phyloP scores from a whole-genome alignment of 2,888 invertebrate species.

The Syrista parreyssii region DNA sequence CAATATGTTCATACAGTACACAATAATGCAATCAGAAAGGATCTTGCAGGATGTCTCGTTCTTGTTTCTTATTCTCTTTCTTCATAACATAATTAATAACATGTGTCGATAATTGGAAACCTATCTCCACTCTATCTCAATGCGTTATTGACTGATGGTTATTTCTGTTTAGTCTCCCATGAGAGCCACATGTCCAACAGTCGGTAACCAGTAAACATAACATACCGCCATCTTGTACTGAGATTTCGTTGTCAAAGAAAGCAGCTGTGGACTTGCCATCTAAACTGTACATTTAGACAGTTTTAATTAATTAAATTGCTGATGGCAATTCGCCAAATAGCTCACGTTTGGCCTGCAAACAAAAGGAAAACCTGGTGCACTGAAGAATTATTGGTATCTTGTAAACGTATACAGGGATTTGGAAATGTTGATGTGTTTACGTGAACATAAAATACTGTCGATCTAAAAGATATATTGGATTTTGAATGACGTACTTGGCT shows the following conservation, averaged over 20 bases:
- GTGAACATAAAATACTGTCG: background rate
- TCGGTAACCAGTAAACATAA: background rate
- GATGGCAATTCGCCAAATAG: slow-evolving; percentile 3
- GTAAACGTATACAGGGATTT: background rate
- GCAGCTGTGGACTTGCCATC: background rate
- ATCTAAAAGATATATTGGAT: slow-evolving; percentile 12
- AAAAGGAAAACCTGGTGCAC: background rate
- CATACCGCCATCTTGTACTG: background rate
- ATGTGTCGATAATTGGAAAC: background rate
- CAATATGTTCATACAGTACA: too few relatives aligned
- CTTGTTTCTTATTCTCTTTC: background rate
- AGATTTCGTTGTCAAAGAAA: background rate
- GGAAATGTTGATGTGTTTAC: background rate
- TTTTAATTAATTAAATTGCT: slow-evolving; percentile 9
- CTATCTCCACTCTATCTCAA: too few relatives aligned
- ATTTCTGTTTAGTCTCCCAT: background rate
- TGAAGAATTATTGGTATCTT: background rate
- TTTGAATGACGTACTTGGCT: slow-evolving; percentile 16
- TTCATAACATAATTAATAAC: background rate
- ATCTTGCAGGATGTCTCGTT: background rate
- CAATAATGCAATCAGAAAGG: background rate
- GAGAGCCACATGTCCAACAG: background rate
- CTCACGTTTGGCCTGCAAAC: slow-evolving; percentile 1
- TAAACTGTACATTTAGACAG: background rate
- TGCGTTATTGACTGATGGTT: too few relatives aligned